Percentiles rank a stretch among this genome's conserved stretches.
These are phyloP conservation scores for Acleris cristana DNA, from an alignment of 2,888 invertebrate genomes.

Conservation along the genomic window DNA sequence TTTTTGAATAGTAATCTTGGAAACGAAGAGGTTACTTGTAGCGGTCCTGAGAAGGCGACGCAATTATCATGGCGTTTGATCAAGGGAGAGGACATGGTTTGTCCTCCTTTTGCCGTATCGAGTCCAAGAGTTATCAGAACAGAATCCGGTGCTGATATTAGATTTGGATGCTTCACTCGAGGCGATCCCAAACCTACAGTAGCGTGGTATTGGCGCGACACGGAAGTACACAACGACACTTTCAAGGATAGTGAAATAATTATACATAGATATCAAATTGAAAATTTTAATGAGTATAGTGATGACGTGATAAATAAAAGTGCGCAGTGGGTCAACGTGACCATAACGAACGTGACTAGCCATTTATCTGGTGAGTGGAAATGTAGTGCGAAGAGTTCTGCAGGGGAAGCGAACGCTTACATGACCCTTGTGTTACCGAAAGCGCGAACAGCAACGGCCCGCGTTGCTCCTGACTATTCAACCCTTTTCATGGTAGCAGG, in stretches of 20 bases:
- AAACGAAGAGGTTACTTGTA: constrained; percentile 88
- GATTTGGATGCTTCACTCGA: constrained; percentile 90
- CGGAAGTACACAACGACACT: constrained; percentile 63
- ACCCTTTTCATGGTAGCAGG: constrained; percentile 88
- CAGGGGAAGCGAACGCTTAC: constrained; percentile 85
- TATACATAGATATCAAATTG: constrained; percentile 59
- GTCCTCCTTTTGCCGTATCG: constrained; percentile 88
- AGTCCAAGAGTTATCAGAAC: constrained; percentile 85
- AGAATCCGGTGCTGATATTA: constrained; percentile 91
- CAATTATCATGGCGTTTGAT: constrained; percentile 90
- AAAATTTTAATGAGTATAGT: constrained; percentile 66
- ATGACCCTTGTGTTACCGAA: constrained; percentile 80
- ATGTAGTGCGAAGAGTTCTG: constrained; percentile 89
- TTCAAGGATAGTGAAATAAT: constrained; percentile 64
- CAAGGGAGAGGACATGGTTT: constrained; percentile 89
- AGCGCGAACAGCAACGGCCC: constrained; percentile 89
- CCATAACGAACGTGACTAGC: constrained; percentile 91
- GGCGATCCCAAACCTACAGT: constrained; percentile 93
- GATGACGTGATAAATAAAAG: constrained; percentile 75
- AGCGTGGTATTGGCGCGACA: constrained; percentile 90
- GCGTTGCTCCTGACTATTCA: constrained; percentile 88
- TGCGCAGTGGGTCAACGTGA: constrained; percentile 90
- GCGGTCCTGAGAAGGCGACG: constrained; percentile 86
- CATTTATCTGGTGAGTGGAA: constrained; percentile 93
- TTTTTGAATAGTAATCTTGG: constrained; percentile 90